Conservation (phyloP, 2,797 vertebrate genomes). For the Sebastes paucispinis region DNA sequence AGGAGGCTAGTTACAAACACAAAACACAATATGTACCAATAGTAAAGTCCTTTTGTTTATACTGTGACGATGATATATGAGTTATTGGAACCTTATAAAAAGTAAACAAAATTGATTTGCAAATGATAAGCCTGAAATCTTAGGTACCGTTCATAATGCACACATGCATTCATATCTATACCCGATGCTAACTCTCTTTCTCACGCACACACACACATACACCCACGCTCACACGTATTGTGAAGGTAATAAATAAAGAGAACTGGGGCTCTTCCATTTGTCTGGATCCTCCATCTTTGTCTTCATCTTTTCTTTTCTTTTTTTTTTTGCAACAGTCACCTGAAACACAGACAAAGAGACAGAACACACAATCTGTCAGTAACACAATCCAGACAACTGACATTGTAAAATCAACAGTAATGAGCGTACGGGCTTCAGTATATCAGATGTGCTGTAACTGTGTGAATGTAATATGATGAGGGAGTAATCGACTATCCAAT, state of each 20-base stretch:
- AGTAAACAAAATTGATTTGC: slow-evolving; percentile 75
- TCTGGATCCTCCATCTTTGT: slow-evolving; percentile 52
- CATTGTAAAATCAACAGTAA: background rate
- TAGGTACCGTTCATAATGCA: slow-evolving; percentile 62
- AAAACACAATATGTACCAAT: slow-evolving; percentile 75
- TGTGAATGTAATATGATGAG: background rate
- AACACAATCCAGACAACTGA: background rate
- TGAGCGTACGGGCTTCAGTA: background rate
- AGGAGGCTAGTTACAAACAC: slow-evolving; percentile 80
- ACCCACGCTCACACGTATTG: slow-evolving; percentile 12
- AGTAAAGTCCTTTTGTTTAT: slow-evolving; percentile 69
- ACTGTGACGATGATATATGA: slow-evolving; percentile 71
- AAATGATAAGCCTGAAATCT: slow-evolving; percentile 74
- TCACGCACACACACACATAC: slow-evolving; percentile 18
- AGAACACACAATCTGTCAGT: slow-evolving; percentile 16
- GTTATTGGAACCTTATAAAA: slow-evolving; percentile 77
- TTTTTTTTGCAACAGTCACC: slow-evolving; percentile 53
- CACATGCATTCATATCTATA: slow-evolving; percentile 44
- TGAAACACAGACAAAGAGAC: slow-evolving; percentile 67
- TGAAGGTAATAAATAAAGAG: slow-evolving; percentile 84
- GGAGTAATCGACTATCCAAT: background rate
- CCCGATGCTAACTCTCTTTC: slow-evolving; percentile 21
- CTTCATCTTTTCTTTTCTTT: slow-evolving; percentile 43
- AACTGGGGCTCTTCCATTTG: slow-evolving; percentile 71
- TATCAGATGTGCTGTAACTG: background rate